These are phyloP conservation scores for Drosophila kurseongensis DNA, from an alignment of 1,140 invertebrate species.

Conservation along the genomic window DNA sequence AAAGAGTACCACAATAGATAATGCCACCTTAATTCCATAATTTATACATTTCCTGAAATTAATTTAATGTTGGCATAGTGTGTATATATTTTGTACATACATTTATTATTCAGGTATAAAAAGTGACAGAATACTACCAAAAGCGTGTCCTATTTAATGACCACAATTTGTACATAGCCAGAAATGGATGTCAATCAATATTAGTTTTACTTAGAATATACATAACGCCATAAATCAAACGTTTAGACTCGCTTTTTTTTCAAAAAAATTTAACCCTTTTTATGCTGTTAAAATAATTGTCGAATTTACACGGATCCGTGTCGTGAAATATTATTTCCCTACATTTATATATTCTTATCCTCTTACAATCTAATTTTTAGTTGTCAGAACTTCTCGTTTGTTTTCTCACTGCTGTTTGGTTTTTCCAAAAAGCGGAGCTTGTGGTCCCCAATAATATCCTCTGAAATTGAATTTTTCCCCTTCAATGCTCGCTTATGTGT, in stretches of 20 bases:
- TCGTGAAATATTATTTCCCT: background rate
- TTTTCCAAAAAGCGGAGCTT: slow-evolving; percentile 7
- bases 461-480: slow-evolving; percentile 42
- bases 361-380: slow-evolving; percentile 7
- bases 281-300: background rate
- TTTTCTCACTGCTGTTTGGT: slow-evolving; percentile 5
- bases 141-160: slow-evolving; percentile 3
- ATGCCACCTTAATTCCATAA: too few relatives aligned
- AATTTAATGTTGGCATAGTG: too few relatives aligned
- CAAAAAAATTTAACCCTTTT: background rate
- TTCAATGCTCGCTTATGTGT: slow-evolving; percentile 13
- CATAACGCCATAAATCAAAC: background rate
- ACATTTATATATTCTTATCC: slow-evolving; percentile 3
- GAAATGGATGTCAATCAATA: background rate
- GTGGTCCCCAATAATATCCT: slow-evolving; percentile 8
- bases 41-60: too few relatives aligned
- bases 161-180: background rate
- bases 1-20: too few relatives aligned
- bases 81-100: too few relatives aligned
- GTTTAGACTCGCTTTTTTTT: background rate
- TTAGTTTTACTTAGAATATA: background rate
- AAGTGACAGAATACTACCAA: too few relatives aligned
- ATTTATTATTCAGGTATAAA: too few relatives aligned
- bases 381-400: slow-evolving; percentile 1
- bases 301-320: background rate